A percentile compares a stretch with the other conserved stretches of the same genome.
Conservation (phyloP, 92 coral and sea anemone species). For the Actinostola sp. region DNA sequence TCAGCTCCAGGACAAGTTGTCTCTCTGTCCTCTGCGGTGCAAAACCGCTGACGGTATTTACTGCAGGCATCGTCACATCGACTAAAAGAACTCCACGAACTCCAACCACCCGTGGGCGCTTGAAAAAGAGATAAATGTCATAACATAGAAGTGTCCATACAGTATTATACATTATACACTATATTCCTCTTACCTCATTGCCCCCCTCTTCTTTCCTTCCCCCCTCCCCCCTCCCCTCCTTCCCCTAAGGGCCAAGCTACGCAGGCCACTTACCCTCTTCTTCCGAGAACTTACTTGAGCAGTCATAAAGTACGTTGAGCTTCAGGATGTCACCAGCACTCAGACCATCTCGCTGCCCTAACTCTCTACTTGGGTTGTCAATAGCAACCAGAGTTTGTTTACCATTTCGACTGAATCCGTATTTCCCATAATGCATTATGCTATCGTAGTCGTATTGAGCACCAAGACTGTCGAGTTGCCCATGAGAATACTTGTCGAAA, state of each 20-base stretch:
- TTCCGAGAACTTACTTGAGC: constrained; percentile 68
- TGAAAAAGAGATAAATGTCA: neutral
- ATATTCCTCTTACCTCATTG: too few relatives aligned
- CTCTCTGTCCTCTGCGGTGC: constrained; percentile 28
- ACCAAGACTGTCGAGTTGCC: constrained; percentile 43
- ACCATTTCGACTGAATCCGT: constrained; percentile 44
- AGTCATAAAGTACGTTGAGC: constrained; percentile 70
- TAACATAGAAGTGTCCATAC: too few relatives aligned
- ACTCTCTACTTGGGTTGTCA: constrained; percentile 35
- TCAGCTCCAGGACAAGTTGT: constrained; percentile 47
- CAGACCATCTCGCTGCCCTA: constrained; percentile 69
- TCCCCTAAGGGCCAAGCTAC: too few relatives aligned
- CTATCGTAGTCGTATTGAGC: constrained; percentile 60
- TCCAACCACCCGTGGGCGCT: constrained; percentile 39
- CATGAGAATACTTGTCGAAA: constrained; percentile 55
- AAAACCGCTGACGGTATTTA: constrained; percentile 59
- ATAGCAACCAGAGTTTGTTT: constrained; percentile 61
- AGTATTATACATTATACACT: too few relatives aligned
- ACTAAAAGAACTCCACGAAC: constrained; percentile 42
- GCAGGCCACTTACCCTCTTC: too few relatives aligned
- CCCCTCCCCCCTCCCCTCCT: too few relatives aligned
- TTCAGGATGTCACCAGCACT: constrained; percentile 59
- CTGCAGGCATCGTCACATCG: constrained; percentile 39
- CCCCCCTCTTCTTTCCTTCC: too few relatives aligned
- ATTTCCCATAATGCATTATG: constrained; percentile 78